Percentiles rank a stretch among this genome's conserved stretches.
These are phyloP conservation scores for Hydrozoanthus gracilis DNA, from an alignment of 92 coral and sea anemone genomes.

Conservation along the genomic window DNA sequence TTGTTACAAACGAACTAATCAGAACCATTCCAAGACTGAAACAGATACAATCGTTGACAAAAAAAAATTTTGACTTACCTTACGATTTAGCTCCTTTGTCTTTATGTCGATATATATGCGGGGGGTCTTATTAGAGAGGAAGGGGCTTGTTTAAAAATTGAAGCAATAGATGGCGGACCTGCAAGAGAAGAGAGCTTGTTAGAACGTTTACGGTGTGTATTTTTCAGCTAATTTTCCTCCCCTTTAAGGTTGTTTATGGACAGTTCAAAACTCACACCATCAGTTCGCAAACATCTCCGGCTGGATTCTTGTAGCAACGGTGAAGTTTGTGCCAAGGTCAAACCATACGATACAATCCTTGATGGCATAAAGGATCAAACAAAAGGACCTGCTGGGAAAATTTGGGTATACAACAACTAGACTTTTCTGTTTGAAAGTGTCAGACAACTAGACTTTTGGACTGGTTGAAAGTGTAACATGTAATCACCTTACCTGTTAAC, in stretches of 20 bases:
- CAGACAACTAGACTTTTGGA: too few relatives aligned
- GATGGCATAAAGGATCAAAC: constrained; percentile 42
- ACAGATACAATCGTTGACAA: too few relatives aligned
- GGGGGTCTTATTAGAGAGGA: too few relatives aligned
- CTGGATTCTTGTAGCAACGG: constrained; percentile 35
- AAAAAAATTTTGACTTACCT: too few relatives aligned
- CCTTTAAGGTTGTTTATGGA: constrained; percentile 68
- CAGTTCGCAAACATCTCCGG: constrained; percentile 64
- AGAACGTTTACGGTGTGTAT: background rate
- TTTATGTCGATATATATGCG: too few relatives aligned
- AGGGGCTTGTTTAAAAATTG: too few relatives aligned
- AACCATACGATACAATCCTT: constrained; percentile 25
- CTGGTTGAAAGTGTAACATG: too few relatives aligned
- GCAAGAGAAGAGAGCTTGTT: background rate
- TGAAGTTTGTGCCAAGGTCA: constrained; percentile 38
- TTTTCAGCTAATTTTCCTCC: background rate
- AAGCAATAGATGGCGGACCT: too few relatives aligned
- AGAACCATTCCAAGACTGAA: too few relatives aligned
- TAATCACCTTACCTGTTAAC: too few relatives aligned
- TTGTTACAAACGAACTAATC: too few relatives aligned
- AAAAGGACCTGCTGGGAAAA: background rate
- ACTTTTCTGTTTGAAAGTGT: background rate
- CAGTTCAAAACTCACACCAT: constrained; percentile 57
- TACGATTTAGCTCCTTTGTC: too few relatives aligned
- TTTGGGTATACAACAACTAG: constrained; percentile 37